phyloP scores from a whole-genome alignment of 2,797 vertebrate species.

The Adrianichthys oophorus region DNA sequence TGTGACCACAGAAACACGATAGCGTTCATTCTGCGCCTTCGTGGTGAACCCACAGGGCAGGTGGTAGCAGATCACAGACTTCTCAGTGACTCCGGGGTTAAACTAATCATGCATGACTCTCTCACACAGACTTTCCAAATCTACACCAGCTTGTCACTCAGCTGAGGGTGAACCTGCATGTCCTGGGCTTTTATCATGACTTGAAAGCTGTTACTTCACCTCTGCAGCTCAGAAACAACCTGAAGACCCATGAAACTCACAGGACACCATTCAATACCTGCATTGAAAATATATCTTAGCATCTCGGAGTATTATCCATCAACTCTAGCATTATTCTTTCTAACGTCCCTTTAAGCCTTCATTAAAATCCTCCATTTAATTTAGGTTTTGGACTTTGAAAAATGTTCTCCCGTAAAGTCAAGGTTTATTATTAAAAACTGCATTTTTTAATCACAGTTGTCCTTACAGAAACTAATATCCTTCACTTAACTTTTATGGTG shows the following conservation, averaged over 20 bases:
- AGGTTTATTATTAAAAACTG: conserved; percentile 2
- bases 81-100: conserved; percentile 74
- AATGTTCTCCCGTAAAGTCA: not conserved
- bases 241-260: not conserved
- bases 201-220: conserved; percentile 1
- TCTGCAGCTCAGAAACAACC: not conserved
- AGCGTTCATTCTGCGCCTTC: conserved; percentile 79
- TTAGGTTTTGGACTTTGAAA: conserved; percentile 1
- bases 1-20: conserved; percentile 76
- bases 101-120: conserved; percentile 77
- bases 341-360: too few species aligned
- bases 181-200: conserved; percentile 13
- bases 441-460: conserved; percentile 2
- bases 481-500: conserved; percentile 16
- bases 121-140: conserved; percentile 66
- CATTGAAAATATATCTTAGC: too few species aligned
- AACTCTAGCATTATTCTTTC: too few species aligned
- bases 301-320: too few species aligned
- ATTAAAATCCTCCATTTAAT: not conserved
- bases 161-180: conserved; percentile 56
- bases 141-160: conserved; percentile 49
- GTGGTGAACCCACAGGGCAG: conserved; percentile 78
- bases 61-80: conserved; percentile 79
- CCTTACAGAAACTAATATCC: conserved; percentile 16
- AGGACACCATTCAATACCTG: too few species aligned